Evolutionary conservation across 1,140 invertebrate genomes (phyloP).

Genomic region (Ceratina japonica): DNA sequence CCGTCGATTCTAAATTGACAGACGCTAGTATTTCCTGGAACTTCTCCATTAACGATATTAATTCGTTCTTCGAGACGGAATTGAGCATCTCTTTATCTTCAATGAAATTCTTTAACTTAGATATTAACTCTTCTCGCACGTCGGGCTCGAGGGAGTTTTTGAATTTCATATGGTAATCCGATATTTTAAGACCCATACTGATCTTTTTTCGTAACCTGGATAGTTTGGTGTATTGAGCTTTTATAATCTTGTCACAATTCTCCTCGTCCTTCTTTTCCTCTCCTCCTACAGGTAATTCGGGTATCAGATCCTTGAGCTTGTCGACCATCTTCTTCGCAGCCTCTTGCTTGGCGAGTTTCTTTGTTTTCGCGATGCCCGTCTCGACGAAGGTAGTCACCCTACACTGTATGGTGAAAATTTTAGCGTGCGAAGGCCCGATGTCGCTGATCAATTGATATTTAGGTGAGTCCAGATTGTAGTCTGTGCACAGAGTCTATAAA

Average conservation of each 20-base stretch:
- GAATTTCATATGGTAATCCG: slow-evolving; percentile 67
- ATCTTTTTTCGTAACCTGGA: slow-evolving; percentile 58
- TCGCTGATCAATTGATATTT: slow-evolving; percentile 83
- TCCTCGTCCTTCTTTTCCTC: neutral
- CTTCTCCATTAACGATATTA: neutral
- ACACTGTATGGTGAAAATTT: slow-evolving; percentile 85
- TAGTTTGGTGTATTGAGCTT: slow-evolving; percentile 54
- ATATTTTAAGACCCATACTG: slow-evolving; percentile 70
- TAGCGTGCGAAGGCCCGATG: slow-evolving; percentile 86
- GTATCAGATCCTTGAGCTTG: slow-evolving; percentile 67
- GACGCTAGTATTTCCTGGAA: neutral
- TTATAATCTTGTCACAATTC: slow-evolving; percentile 39
- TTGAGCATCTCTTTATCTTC: neutral
- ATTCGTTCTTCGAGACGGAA: neutral
- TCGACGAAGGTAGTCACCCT: slow-evolving; percentile 82
- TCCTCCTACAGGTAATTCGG: slow-evolving; percentile 12
- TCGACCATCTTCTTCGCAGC: slow-evolving; percentile 80
- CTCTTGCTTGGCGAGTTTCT: slow-evolving; percentile 81
- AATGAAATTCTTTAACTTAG: slow-evolving; percentile 16
- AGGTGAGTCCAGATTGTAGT: slow-evolving; percentile 83
- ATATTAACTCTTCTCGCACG: slow-evolving; percentile 38
- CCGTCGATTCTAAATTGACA: too few species aligned
- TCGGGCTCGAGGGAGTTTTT: slow-evolving; percentile 46
- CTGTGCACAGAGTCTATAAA: slow-evolving; percentile 81
- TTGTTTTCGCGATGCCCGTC: slow-evolving; percentile 79